Evolutionary conservation across 2,113 vertebrate genomes (phyloP).

Genomic region (Chauna torquata): DNA sequence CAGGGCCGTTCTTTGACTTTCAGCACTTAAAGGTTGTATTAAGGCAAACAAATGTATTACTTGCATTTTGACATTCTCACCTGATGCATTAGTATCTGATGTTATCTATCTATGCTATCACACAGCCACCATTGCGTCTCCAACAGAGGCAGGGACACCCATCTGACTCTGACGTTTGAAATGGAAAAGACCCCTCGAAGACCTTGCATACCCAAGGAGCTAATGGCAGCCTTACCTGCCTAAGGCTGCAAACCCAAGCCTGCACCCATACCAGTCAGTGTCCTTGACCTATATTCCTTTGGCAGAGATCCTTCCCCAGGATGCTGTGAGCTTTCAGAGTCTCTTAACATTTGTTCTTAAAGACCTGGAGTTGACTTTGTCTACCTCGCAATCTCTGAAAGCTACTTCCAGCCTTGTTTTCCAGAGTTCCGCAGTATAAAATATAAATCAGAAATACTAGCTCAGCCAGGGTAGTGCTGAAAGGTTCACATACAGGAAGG

Average conservation of each 20-base stretch:
- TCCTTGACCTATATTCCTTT: background rate
- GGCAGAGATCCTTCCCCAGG: background rate
- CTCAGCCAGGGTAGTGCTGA: background rate
- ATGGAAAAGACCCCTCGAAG: background rate
- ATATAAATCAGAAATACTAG: background rate
- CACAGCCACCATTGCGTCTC: background rate
- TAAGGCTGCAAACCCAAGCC: background rate
- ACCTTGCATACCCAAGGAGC: rapidly evolving
- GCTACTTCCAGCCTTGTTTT: background rate
- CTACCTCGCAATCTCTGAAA: background rate
- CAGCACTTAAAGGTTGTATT: background rate
- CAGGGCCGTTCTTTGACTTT: background rate
- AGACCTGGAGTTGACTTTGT: background rate
- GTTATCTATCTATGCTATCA: background rate
- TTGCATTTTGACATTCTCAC: background rate
- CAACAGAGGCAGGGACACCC: background rate
- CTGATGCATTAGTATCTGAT: background rate
- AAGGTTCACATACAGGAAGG: background rate
- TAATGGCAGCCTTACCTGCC: background rate
- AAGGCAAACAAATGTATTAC: background rate
- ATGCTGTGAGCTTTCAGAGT: background rate
- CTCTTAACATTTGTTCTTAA: background rate
- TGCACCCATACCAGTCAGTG: background rate
- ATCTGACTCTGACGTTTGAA: background rate
- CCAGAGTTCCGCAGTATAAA: background rate